Percentiles rank a stretch among this genome's conserved stretches.
Evolutionary conservation across 2,113 vertebrate species (phyloP).

Genomic region (Paraplagusia blochii): DNA sequence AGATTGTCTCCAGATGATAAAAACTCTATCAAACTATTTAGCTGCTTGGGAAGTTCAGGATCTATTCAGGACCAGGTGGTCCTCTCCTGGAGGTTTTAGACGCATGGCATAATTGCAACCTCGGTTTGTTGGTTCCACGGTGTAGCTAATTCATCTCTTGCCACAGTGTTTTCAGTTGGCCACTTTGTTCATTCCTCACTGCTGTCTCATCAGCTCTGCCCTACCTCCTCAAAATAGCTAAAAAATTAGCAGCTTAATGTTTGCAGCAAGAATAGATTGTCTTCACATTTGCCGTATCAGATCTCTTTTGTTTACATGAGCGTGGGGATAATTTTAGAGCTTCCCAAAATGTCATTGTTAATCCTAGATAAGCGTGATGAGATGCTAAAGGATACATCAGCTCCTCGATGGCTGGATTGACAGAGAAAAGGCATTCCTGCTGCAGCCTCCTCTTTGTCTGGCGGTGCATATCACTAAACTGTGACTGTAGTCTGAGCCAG

Average conservation of each 20-base stretch:
- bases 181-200: constrained; percentile 22
- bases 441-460: constrained; percentile 16
- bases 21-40: too few species aligned
- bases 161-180: constrained; percentile 2
- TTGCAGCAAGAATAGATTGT: constrained; percentile 35
- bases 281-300: constrained; percentile 31
- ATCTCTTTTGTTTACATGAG: background rate
- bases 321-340: background rate
- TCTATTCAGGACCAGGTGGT: too few species aligned
- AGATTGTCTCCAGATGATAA: too few species aligned
- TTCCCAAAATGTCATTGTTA: background rate
- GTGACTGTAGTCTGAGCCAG: constrained; percentile 8
- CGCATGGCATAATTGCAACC: too few species aligned
- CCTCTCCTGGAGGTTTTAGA: too few species aligned
- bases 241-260: constrained; percentile 37
- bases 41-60: too few species aligned
- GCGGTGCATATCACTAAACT: constrained; percentile 20
- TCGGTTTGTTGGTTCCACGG: too few species aligned
- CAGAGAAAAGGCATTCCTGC: constrained; percentile 26
- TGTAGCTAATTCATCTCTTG: constrained; percentile 30
- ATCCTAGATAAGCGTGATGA: constrained; percentile 19
- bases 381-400: constrained; percentile 25
- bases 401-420: constrained; percentile 24
- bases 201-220: constrained; percentile 40
- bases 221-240: constrained; percentile 44